Evolutionary conservation across 2,113 vertebrate genomes (phyloP).

Genomic region (Urocolius indicus): DNA sequence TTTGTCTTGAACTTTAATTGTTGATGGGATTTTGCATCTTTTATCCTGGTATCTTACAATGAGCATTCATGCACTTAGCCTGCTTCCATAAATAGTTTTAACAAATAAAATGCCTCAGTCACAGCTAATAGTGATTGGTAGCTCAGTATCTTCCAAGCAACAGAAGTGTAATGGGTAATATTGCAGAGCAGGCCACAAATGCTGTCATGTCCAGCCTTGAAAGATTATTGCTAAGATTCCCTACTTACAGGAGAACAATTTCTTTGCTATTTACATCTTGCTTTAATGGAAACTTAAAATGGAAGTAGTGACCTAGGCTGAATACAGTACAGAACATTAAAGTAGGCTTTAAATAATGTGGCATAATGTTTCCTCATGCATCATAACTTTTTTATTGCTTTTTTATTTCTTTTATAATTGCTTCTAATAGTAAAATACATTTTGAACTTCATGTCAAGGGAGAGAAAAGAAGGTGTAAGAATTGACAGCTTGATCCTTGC

Average conservation of each 20-base stretch:
- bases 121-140: neutral
- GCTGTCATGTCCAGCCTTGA: neutral
- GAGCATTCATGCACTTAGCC: neutral
- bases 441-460: neutral
- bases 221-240: neutral
- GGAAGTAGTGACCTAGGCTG: neutral
- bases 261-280: neutral
- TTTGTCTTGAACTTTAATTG: constrained; percentile 15
- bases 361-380: neutral
- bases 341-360: neutral
- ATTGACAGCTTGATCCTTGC: neutral
- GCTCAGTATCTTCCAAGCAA: neutral
- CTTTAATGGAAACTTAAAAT: neutral
- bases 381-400: neutral
- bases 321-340: neutral
- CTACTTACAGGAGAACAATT: neutral
- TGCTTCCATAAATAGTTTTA: neutral
- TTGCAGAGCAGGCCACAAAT: neutral
- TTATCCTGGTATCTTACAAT: neutral
- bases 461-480: neutral
- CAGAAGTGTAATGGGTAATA: neutral
- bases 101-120: neutral
- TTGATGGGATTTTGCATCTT: neutral
- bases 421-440: neutral
- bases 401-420: neutral